Evolutionary conservation across 2,888 invertebrate genomes (phyloP), one percentile per base, ranked within the genome.

Genomic region (Apodemia duryi): DNA sequence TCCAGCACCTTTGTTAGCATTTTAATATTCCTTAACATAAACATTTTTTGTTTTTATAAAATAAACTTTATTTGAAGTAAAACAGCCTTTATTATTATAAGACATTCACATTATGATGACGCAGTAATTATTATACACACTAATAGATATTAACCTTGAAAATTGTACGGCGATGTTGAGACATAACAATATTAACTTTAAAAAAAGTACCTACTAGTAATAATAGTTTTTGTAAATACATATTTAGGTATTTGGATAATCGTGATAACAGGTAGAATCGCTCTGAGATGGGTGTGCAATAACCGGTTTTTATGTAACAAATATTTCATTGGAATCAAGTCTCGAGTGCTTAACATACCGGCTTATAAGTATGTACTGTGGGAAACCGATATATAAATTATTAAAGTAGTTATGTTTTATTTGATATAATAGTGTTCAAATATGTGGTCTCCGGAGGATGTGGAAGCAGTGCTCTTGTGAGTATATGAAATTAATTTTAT

Each of bases 391-490:
- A 51, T 11, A 3, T 43, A 43, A 43, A 4, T 63, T 57, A 61
- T 60, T 13, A 21, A 43, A 11, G 63, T 43, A 13, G 51, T 43
- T 21, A 65, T 66, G 62, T 35, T 61, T 32, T 62, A 60, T 64
- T 51, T 51, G 49, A 21, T 21, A 6, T 67, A 41, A 21, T 29
- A 63, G 32, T 46, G 43, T 65, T 32, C 71, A 77, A 62, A 51
- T 21, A 83, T 82, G 82, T 83, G 83, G 83, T 70, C 74, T 9
- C 66, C 70, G 35, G 76, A 75, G 65, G 78, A 78, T 69, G 70
- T 80, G 57, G 75, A 77, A 38, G 62, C 68, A 2, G 71, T 83
- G 51, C 65, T 81, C 28, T 68, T 73, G 84, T 85, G 73, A 84
- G 84, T 82, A 76, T 2, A 7, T 46, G 3, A 35, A 57, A 67